These are phyloP conservation scores for Rotaria macrura DNA, from an alignment of 2,888 invertebrate species.

Conservation along the genomic window DNA sequence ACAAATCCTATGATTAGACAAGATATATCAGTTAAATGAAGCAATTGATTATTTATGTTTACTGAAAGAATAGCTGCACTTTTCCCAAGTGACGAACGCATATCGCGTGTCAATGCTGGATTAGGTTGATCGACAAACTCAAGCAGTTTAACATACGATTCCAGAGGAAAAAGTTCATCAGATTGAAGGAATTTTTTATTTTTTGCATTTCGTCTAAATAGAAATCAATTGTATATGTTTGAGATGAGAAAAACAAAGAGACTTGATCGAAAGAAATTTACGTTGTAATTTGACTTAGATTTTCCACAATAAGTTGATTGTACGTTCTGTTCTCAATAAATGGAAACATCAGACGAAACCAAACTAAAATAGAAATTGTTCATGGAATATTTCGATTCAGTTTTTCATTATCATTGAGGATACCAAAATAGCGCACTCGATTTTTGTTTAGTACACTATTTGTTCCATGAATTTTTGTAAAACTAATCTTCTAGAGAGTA, in stretches of 20 bases:
- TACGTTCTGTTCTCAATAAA: slow-evolving; percentile 1
- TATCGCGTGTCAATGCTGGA: neutral
- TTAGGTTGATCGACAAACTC: slow-evolving; percentile 1
- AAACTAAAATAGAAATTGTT: neutral
- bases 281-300: neutral
- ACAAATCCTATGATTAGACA: neutral
- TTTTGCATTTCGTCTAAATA: neutral
- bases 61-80: neutral
- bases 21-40: neutral
- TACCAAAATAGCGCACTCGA: too few relatives aligned
- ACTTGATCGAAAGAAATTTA: too few relatives aligned
- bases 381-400: too few relatives aligned
- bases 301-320: neutral
- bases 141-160: neutral
- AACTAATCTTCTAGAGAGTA: too few relatives aligned
- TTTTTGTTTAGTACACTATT: too few relatives aligned
- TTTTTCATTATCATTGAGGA: too few relatives aligned
- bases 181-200: neutral
- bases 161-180: neutral
- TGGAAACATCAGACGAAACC: slow-evolving; percentile 1
- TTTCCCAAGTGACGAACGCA: neutral
- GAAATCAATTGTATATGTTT: neutral
- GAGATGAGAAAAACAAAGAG: too few relatives aligned
- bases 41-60: neutral
- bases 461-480: too few relatives aligned